Evolutionary conservation across 2,888 invertebrate genomes (phyloP).

Genomic region (Acanthosoma haemorrhoidale): DNA sequence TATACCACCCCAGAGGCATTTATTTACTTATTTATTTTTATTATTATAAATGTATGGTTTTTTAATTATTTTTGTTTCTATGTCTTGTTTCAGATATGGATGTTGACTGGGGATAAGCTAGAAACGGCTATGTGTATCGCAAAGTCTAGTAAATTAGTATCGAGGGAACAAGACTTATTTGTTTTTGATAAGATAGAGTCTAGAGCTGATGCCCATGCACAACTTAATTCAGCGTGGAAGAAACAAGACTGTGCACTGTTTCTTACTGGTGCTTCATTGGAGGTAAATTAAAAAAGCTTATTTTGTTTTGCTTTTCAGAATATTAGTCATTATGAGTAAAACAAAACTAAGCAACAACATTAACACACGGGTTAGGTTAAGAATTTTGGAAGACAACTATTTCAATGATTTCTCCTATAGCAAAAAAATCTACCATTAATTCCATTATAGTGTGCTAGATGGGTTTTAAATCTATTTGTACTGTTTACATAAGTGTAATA

Average conservation of each 20-base stretch:
- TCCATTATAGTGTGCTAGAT: too few species aligned
- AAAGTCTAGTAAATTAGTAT: slow-evolving; percentile 87
- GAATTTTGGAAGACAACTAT: too few species aligned
- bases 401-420: too few species aligned
- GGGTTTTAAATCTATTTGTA: too few species aligned
- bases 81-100: slow-evolving; percentile 59
- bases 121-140: slow-evolving; percentile 99
- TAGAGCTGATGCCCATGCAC: slow-evolving; percentile 57
- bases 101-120: slow-evolving; percentile 71
- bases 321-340: too few species aligned
- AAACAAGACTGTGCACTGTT: slow-evolving; percentile 59
- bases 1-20: neutral
- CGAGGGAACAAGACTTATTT: slow-evolving; percentile 72
- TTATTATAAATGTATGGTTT: neutral
- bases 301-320: too few species aligned
- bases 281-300: slow-evolving; percentile 47
- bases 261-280: slow-evolving; percentile 64
- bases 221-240: slow-evolving; percentile 56
- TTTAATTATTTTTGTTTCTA: too few species aligned
- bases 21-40: neutral
- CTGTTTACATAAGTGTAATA: too few species aligned
- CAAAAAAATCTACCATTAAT: too few species aligned
- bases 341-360: too few species aligned
- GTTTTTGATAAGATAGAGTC: slow-evolving; percentile 66
- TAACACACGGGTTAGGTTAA: too few species aligned